Percentiles rank a stretch among this genome's conserved stretches.
phyloP scores from a whole-genome alignment of 2,888 invertebrate species.

The Leistus spinibarbis region DNA sequence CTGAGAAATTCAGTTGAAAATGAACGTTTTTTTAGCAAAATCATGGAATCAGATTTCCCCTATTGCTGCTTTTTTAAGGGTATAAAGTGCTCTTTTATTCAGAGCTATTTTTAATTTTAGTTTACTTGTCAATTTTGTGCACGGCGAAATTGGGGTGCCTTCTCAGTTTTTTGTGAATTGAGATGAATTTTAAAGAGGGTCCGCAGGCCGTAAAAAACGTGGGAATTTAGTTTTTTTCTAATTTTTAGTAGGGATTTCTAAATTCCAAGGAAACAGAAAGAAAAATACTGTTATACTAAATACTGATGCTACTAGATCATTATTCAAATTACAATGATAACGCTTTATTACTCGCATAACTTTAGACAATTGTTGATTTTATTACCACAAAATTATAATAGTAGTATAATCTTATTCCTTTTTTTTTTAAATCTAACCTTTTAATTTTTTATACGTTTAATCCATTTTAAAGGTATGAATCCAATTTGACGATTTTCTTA shows the following conservation, averaged over 20 bases:
- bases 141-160: constrained; percentile 48
- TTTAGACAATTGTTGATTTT: constrained; percentile 18
- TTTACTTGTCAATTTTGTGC: constrained; percentile 50
- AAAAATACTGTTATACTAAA: not conserved
- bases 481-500: too few relatives aligned
- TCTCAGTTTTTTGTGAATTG: constrained; percentile 45
- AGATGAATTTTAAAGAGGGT: constrained; percentile 51
- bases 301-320: not conserved
- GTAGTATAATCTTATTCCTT: not conserved
- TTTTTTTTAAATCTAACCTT: not conserved
- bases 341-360: not conserved
- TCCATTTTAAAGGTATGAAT: too few relatives aligned
- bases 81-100: constrained; percentile 51
- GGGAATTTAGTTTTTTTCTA: constrained; percentile 45
- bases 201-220: constrained; percentile 44
- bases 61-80: constrained; percentile 50
- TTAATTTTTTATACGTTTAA: too few relatives aligned
- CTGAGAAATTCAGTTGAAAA: constrained; percentile 54
- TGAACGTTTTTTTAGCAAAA: constrained; percentile 49
- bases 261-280: not conserved
- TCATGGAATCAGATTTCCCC: constrained; percentile 45
- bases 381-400: not conserved
- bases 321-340: not conserved
- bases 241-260: not conserved
- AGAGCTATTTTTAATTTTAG: constrained; percentile 50